phyloP scores from a whole-genome alignment of 2,888 invertebrate genomes.

The Pandemis corylana region DNA sequence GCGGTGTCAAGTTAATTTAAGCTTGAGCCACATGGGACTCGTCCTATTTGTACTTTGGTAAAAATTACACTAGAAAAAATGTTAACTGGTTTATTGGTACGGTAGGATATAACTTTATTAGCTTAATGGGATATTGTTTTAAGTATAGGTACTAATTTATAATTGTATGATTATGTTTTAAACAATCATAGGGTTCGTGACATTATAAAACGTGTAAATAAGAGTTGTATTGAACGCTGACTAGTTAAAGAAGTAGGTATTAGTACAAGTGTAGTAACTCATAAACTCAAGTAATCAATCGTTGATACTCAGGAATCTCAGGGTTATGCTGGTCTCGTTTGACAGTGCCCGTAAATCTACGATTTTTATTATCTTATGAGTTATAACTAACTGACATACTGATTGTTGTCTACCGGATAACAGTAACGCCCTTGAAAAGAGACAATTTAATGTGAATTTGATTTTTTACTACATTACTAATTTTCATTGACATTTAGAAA shows the following conservation, averaged over 20 bases:
- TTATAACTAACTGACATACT: slow-evolving; percentile 5
- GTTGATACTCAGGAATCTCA: background rate
- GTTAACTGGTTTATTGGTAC: too few relatives aligned
- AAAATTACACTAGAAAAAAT: too few relatives aligned
- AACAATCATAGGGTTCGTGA: background rate
- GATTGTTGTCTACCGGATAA: background rate
- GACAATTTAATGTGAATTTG: background rate
- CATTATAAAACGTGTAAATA: background rate
- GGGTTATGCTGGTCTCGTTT: background rate
- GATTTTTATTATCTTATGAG: slow-evolving; percentile 7
- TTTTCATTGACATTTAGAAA: too few relatives aligned
- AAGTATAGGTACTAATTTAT: too few relatives aligned
- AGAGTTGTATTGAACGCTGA: background rate
- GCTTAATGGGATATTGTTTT: too few relatives aligned
- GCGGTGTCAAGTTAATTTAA: slow-evolving; percentile 55
- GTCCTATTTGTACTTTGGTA: background rate
- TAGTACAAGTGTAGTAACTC: background rate
- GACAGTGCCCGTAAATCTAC: slow-evolving; percentile 11
- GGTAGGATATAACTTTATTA: too few relatives aligned
- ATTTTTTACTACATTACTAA: background rate
- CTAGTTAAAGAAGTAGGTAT: background rate
- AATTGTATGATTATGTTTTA: background rate
- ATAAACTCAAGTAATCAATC: background rate
- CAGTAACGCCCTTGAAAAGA: background rate
- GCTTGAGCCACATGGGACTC: slow-evolving; percentile 54